Conservation (phyloP, 2,113 vertebrate genomes). For the Prunella fulvescens region DNA sequence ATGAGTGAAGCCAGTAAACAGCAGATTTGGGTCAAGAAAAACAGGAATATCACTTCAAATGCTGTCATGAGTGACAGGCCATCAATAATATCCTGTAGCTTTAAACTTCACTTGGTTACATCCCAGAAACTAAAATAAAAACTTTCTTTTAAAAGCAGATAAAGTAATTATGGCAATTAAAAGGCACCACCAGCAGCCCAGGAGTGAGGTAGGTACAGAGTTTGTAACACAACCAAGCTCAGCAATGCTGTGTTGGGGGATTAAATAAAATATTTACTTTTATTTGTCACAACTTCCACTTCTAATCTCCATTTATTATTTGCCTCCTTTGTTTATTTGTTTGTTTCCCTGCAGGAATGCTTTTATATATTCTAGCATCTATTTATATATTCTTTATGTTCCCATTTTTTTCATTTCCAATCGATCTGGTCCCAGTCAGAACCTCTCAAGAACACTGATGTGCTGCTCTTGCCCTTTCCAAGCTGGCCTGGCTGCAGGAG, state of each 20-base stretch:
- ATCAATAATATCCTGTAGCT: not conserved
- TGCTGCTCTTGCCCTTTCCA: not conserved
- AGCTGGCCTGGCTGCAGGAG: not conserved
- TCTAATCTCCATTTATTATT: not conserved
- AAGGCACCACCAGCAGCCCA: not conserved
- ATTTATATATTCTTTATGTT: not conserved
- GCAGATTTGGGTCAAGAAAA: not conserved
- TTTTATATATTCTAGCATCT: not conserved
- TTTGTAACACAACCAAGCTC: not conserved
- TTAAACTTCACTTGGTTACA: not conserved
- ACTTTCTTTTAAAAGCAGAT: not conserved
- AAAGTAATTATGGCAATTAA: not conserved
- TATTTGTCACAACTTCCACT: not conserved
- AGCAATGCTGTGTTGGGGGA: not conserved
- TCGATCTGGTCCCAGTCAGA: not conserved
- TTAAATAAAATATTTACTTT: not conserved
- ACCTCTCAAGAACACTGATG: not conserved
- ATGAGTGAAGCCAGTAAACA: not conserved
- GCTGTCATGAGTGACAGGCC: not conserved
- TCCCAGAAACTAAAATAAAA: not conserved
- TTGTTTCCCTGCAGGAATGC: not conserved
- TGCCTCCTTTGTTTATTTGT: not conserved
- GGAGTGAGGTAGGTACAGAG: not conserved
- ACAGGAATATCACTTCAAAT: not conserved
- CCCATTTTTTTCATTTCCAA: not conserved